Evolutionary conservation across 2,797 vertebrate genomes (phyloP), one percentile per base, ranked within the genome.

Genomic region (Thalassophryne amazonica): DNA sequence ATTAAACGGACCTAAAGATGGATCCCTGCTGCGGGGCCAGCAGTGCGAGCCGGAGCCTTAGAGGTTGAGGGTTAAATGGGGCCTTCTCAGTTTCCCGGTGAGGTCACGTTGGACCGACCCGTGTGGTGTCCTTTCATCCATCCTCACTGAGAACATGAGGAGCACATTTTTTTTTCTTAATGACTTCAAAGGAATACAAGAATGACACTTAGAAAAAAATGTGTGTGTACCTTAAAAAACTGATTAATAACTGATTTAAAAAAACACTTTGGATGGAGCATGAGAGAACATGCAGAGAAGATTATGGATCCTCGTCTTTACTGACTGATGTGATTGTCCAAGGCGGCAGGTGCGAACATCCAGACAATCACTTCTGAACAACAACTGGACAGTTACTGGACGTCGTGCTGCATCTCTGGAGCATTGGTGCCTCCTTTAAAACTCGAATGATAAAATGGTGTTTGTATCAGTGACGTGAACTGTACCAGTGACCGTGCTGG

Each of bases 391-490:
- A 36, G 47, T 32, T 43, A 47, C 15, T 4, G 56, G 60, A 73
- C 40, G 30, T 60, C 71, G 49, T 38, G 42, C 41, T 59, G 55
- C 70, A 60, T 64, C 62, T 58, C 69, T 78, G 79, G 76, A 85
- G 82, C 78, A 72, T 66, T 73, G 76, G 76, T 80, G 77, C 72
- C 88, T 86, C 84, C 58, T 60, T 53, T 63, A 62, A 55, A 68
- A 51, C 49, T n/a, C n/a, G 56, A 66, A 64, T 33, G 47, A 75
- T 50, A 56, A 73, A 72, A 85, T 60, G 69, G 61, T 76, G 79
- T 89, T 86, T 87, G 85, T 87, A 86, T 86, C 77, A 63, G 72
- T 73, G 60, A 76, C 72, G 80, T 88, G 84, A 89, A 87, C 81
- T 85, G 76, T 86, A 76, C 56, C 34, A 53, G 60, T 69, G 54